These are phyloP conservation scores for Parthenolecanium corni DNA, from an alignment of 2,888 invertebrate genomes.

Conservation along the genomic window DNA sequence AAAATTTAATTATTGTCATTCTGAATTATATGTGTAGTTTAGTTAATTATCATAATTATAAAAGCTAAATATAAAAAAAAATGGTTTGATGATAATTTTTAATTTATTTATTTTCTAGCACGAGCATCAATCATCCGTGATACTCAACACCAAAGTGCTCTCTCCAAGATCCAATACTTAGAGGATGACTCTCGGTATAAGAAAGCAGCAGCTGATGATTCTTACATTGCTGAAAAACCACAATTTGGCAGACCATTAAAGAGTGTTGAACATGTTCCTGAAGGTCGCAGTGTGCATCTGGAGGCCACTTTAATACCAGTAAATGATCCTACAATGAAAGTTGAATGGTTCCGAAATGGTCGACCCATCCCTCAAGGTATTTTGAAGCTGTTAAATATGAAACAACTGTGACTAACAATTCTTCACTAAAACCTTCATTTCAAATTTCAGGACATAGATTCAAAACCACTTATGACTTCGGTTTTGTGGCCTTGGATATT, in stretches of 20 bases:
- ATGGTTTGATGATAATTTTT: no score
- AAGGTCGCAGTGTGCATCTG: slow-evolving; percentile 78
- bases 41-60: no score
- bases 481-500: slow-evolving; percentile 92
- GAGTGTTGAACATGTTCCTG: slow-evolving; percentile 67
- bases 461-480: slow-evolving; percentile 93
- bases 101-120: slow-evolving; percentile 43
- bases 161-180: slow-evolving; percentile 83
- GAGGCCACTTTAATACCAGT: slow-evolving; percentile 93
- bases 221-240: slow-evolving; percentile 68
- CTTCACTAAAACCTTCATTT: background rate
- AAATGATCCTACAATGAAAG: slow-evolving; percentile 95
- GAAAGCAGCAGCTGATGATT: slow-evolving; percentile 59
- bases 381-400: background rate
- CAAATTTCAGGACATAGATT: slow-evolving; percentile 64
- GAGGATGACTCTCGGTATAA: slow-evolving; percentile 72
- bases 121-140: slow-evolving; percentile 75
- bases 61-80: no score
- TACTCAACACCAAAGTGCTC: slow-evolving; percentile 82
- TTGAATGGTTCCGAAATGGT: slow-evolving; percentile 97
- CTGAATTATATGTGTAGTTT: no score
- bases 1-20: no score
- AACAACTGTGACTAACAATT: background rate
- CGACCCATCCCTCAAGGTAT: slow-evolving; percentile 70
- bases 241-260: slow-evolving; percentile 80